Percentiles rank a stretch among this genome's conserved stretches.
Evolutionary conservation across 2,888 invertebrate species (phyloP).

Genomic region (Micoletzkya japonica): DNA sequence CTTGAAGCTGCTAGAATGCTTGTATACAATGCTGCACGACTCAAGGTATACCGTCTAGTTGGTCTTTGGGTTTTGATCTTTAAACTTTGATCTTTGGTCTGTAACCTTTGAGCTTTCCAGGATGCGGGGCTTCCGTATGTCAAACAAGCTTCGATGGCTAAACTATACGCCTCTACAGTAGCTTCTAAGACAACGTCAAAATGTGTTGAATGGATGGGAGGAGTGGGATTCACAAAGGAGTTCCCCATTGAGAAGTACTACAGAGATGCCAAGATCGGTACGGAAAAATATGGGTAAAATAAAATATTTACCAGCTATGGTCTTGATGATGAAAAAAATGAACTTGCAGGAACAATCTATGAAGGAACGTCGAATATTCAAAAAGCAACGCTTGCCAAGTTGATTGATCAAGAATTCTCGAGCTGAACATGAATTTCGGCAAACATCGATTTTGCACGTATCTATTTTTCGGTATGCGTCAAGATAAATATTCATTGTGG

Average conservation of each 20-base stretch:
- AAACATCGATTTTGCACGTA: no score
- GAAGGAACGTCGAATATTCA: constrained; percentile 98
- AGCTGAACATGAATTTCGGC: no score
- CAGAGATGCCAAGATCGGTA: constrained; percentile 90
- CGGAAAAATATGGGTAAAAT: not conserved
- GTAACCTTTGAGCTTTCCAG: constrained; percentile 14
- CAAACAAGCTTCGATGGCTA: constrained; percentile 95
- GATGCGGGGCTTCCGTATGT: constrained; percentile 82
- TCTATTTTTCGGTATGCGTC: no score
- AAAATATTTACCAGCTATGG: no score
- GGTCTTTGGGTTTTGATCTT: no score
- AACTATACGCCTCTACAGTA: constrained; percentile 80
- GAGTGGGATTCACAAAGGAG: constrained; percentile 92
- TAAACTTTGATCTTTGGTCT: not conserved
- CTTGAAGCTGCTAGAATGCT: constrained; percentile 86
- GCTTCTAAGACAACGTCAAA: constrained; percentile 87
- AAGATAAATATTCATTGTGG: no score
- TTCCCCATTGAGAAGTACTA: constrained; percentile 95
- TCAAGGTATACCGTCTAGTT: no score
- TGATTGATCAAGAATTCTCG: constrained; percentile 69
- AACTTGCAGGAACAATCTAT: constrained; percentile 81
- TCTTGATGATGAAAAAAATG: no score
- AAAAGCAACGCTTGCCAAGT: constrained; percentile 90
- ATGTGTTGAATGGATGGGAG: constrained; percentile 97
- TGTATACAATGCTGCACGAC: constrained; percentile 89